Conservation (phyloP, 2,113 vertebrate species). For the Nanorana parkeri region DNA sequence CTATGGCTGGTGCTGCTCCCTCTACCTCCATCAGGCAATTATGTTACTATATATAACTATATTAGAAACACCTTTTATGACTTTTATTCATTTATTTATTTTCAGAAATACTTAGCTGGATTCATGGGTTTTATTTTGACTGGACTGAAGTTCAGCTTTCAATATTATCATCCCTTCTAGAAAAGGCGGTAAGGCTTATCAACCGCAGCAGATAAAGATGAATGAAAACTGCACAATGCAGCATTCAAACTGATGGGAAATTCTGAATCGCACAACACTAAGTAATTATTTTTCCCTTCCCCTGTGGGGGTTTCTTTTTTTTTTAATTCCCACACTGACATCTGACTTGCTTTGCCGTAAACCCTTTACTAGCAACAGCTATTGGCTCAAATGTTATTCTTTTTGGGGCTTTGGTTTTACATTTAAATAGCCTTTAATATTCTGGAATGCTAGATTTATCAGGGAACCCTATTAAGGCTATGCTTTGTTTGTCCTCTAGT, state of each 20-base stretch:
- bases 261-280: background rate
- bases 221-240: background rate
- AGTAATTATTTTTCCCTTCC: background rate
- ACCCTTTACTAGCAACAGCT: background rate
- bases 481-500: too few relatives aligned
- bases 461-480: too few relatives aligned
- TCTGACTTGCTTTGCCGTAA: background rate
- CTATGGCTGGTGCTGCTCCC: too few relatives aligned
- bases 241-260: background rate
- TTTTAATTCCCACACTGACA: background rate
- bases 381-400: background rate
- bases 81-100: too few relatives aligned
- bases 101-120: too few relatives aligned
- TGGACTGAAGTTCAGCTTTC: background rate
- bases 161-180: background rate
- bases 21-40: too few relatives aligned
- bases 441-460: too few relatives aligned
- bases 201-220: conserved; percentile 2
- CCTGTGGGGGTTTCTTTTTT: conserved; percentile 10
- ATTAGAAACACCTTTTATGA: too few relatives aligned
- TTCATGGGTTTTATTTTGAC: too few relatives aligned
- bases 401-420: background rate
- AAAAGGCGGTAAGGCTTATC: background rate
- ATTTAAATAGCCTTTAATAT: background rate
- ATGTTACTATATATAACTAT: too few relatives aligned